A percentile compares a stretch with the other conserved stretches of the same genome.
phyloP scores from a whole-genome alignment of 2,113 vertebrate species.

The Nyctibius bracteatus region DNA sequence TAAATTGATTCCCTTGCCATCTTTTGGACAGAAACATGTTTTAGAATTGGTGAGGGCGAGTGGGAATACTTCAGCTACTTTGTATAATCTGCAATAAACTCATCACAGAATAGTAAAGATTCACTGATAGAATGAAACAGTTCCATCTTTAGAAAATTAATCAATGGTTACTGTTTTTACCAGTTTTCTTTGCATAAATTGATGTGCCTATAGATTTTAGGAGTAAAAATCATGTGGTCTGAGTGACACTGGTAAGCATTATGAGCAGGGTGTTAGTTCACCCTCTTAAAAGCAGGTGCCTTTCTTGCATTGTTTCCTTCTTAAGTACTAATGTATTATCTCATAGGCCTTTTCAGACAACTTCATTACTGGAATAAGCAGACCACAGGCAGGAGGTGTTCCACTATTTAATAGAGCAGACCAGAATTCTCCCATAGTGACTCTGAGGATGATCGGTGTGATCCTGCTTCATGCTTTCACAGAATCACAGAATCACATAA shows the following conservation, averaged over 20 bases:
- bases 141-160: neutral
- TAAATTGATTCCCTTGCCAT: neutral
- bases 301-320: neutral
- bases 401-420: neutral
- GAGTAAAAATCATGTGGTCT: neutral
- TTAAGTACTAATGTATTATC: neutral
- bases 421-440: neutral
- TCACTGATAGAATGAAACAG: neutral
- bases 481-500: too few species aligned
- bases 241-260: neutral
- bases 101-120: neutral
- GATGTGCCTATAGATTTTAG: neutral
- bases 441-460: fast-evolving
- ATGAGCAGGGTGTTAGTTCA: neutral
- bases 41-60: neutral
- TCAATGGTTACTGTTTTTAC: neutral
- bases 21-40: neutral
- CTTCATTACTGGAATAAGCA: neutral
- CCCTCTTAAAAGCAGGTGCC: neutral
- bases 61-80: neutral
- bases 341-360: neutral
- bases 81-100: neutral
- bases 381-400: neutral
- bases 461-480: neutral
- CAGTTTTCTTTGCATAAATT: neutral